Conservation (phyloP, 2,888 invertebrate species). For the Eristalis pertinax region DNA sequence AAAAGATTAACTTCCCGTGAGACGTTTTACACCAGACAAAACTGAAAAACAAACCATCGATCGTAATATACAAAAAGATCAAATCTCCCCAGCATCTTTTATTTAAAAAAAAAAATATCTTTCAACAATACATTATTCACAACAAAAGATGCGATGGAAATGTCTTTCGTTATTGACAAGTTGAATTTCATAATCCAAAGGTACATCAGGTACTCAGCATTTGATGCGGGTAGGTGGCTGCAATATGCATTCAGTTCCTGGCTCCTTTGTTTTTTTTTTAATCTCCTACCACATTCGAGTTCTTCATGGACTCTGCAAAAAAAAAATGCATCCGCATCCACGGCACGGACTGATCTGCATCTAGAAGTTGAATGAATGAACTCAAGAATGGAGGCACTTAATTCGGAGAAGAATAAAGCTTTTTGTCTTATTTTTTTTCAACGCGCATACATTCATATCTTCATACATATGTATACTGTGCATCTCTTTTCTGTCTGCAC, state of each 20-base stretch:
- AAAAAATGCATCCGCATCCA: not conserved
- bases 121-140: slow-evolving; percentile 1
- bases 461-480: not conserved
- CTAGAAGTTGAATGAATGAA: slow-evolving; percentile 14
- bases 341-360: not conserved
- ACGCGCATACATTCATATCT: not conserved
- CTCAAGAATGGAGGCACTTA: slow-evolving; percentile 51
- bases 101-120: not conserved
- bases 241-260: slow-evolving; percentile 32
- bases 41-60: not conserved
- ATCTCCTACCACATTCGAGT: not conserved
- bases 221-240: slow-evolving; percentile 17
- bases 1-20: no score
- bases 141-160: slow-evolving; percentile 11
- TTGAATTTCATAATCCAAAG: slow-evolving; percentile 32
- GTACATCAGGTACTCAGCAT: slow-evolving; percentile 18
- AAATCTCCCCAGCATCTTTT: not conserved
- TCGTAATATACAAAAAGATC: not conserved
- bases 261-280: slow-evolving; percentile 38
- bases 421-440: slow-evolving; percentile 41
- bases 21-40: not conserved
- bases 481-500: slow-evolving; percentile 25
- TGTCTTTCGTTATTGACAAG: slow-evolving; percentile 31
- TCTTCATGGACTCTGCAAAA: not conserved
- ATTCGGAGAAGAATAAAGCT: slow-evolving; percentile 34